Base-by-base conservation (phyloP, 1,140 invertebrate genomes). In the Heliconius nattereri region DNA sequence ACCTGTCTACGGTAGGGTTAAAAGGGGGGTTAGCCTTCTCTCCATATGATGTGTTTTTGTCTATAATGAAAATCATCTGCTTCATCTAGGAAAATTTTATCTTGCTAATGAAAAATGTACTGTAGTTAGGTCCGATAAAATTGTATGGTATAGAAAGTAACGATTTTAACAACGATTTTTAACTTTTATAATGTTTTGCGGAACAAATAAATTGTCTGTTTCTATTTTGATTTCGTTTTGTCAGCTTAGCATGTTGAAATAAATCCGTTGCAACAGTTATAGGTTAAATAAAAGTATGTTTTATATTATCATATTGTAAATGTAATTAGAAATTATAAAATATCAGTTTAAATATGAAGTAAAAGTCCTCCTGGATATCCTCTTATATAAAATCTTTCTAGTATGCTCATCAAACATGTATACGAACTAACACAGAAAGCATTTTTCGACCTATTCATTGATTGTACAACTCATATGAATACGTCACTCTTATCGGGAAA, bases 401-500 rank as follows among this genome's bases (percentile, higher is more conserved):
- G 11, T 66, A 66, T 60, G 26, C 57, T 11, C n/a, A 60, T 23
- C 16, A 54, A 23, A 60, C 60, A 26, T 45, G 26, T 35, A 37
- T 76, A 66, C 57, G 74, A 66, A 71, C 75, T 8, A 23, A 76
- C 75, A 49, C 37, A 40, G 54, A 40, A 40, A 71, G 37, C 60
- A 71, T 66, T 79, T 71, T 75, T 79, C 73, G 60, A 78, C 66
- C 78, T 75, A 75, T 74, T 71, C 49, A 57, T 52, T 35, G 73
- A 75, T 79, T 86, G 89, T 90, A 88, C 89, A 86, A 87, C 87
- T 89, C 88, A 90, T 88, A 89, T 85, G 81, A 84, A 85, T 89
- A 88, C 90, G 87, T 89, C 86, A 90, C 86, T 90, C 87, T 91
- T 91, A 90, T 90, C 88, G 85, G 82, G 81, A 80, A 83, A 86